phyloP scores from a whole-genome alignment of 2,888 invertebrate species.

The Caenorhabditis doughertyi region DNA sequence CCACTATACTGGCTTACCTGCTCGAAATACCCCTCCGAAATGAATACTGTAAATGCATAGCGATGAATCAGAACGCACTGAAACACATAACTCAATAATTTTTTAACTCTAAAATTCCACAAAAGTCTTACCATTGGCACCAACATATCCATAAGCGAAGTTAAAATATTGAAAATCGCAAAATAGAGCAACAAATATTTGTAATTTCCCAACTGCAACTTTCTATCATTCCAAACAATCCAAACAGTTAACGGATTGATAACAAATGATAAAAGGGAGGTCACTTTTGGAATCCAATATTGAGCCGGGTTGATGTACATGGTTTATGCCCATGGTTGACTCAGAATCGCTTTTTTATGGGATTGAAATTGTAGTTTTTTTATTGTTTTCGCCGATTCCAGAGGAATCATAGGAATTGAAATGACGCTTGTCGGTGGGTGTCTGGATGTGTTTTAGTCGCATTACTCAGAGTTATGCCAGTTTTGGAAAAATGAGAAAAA shows the following conservation, averaged over 20 bases:
- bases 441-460: too few species aligned
- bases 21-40: conserved; percentile 30
- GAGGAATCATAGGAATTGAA: too few species aligned
- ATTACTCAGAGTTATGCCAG: too few species aligned
- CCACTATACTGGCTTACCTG: too few species aligned
- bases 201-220: conserved; percentile 17
- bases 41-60: conserved; percentile 36
- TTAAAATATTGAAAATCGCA: conserved; percentile 18
- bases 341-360: too few species aligned
- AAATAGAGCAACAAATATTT: conserved; percentile 26
- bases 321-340: too few species aligned
- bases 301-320: conserved; percentile 47
- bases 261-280: not conserved
- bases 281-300: conserved; percentile 43
- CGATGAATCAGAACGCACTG: conserved; percentile 12
- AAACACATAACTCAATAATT: not conserved
- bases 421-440: too few species aligned
- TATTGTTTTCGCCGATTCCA: too few species aligned
- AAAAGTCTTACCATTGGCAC: conserved; percentile 36
- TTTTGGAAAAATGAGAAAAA: too few species aligned
- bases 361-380: too few species aligned
- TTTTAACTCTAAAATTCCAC: not conserved
- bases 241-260: conserved; percentile 19
- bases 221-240: conserved; percentile 19
- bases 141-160: conserved; percentile 23